Conservation (phyloP, 2,797 vertebrate genomes). For the Lindbergichthys nudifrons region DNA sequence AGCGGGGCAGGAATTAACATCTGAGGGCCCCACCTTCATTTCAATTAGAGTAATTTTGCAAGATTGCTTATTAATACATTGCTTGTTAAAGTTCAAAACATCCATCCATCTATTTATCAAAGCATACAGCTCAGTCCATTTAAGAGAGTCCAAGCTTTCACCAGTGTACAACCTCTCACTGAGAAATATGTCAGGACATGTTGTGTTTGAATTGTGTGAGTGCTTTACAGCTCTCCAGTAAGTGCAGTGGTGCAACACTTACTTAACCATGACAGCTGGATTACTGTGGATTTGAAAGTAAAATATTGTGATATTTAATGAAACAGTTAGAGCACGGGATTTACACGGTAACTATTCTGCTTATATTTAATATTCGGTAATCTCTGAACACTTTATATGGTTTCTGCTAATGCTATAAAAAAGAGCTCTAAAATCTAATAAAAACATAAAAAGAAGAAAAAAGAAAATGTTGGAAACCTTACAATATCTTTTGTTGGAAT, state of each 20-base stretch:
- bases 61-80: conserved; percentile 16
- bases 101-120: conserved; percentile 37
- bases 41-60: conserved; percentile 57
- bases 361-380: neutral
- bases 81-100: conserved; percentile 44
- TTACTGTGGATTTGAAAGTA: conserved; percentile 37
- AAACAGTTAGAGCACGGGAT: conserved; percentile 33
- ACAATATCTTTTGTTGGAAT: neutral
- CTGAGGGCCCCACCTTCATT: conserved; percentile 51
- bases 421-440: neutral
- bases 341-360: conserved; percentile 4
- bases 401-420: neutral
- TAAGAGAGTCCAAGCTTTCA: conserved; percentile 6
- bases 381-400: neutral
- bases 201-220: conserved; percentile 20
- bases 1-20: conserved; percentile 45
- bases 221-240: conserved; percentile 13
- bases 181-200: conserved; percentile 28
- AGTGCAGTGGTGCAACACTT: conserved; percentile 17
- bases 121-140: conserved; percentile 19
- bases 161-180: neutral
- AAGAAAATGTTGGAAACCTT: neutral
- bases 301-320: conserved; percentile 47
- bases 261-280: conserved; percentile 44
- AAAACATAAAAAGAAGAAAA: too few relatives aligned